Percentiles rank a stretch among this genome's conserved stretches.
phyloP scores from a whole-genome alignment of 2,888 invertebrate genomes.

The Nephrotoma guestfalica region DNA sequence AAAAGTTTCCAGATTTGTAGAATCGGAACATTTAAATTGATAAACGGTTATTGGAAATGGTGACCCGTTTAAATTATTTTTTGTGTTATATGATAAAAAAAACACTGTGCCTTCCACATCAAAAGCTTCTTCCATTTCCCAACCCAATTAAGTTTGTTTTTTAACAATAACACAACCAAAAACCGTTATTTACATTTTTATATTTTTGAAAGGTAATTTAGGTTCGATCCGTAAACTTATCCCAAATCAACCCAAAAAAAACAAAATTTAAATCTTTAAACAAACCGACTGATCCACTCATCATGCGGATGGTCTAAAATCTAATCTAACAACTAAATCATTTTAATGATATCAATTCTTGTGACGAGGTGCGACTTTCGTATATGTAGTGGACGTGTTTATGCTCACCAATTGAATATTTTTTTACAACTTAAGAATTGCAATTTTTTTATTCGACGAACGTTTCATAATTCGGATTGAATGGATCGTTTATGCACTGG shows the following conservation, averaged over 20 bases:
- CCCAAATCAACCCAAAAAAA: background rate
- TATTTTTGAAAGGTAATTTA: background rate
- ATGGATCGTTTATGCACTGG: no score
- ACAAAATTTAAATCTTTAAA: background rate
- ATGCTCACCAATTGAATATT: background rate
- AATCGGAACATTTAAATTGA: no score
- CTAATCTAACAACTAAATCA: background rate
- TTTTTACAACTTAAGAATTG: background rate
- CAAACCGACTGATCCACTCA: background rate
- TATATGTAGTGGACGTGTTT: background rate
- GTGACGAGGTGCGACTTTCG: background rate
- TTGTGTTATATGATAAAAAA: no score
- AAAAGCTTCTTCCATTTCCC: background rate
- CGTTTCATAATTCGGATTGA: background rate
- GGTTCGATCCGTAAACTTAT: background rate
- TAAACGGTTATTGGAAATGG: no score
- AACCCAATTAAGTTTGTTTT: background rate
- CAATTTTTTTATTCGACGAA: background rate
- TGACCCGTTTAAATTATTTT: no score
- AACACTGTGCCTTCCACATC: no score
- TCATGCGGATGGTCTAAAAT: background rate
- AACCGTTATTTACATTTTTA: background rate
- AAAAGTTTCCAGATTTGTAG: no score
- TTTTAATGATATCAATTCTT: background rate
- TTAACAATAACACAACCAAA: background rate